These are phyloP conservation scores for Pipistrellus kuhlii DNA, from an alignment of 2,797 vertebrate genomes.

Conservation along the genomic window DNA sequence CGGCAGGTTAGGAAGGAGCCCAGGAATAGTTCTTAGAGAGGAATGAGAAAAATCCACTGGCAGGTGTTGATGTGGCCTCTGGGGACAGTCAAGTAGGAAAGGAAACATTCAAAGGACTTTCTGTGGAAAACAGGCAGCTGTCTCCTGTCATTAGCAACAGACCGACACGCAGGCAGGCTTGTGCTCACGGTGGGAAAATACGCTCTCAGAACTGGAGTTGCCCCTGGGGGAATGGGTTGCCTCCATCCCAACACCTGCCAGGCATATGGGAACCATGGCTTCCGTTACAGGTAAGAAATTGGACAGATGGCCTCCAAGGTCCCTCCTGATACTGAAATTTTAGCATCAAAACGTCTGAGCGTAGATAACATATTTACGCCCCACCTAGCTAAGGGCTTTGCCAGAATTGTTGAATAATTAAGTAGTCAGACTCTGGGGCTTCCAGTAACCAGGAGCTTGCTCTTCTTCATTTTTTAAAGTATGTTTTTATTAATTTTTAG, in stretches of 20 bases:
- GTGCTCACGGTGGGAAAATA: neutral
- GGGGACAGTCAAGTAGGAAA: neutral
- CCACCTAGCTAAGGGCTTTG: conserved; percentile 1
- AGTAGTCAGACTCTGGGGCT: neutral
- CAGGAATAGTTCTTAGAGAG: neutral
- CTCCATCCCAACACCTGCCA: neutral
- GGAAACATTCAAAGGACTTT: neutral
- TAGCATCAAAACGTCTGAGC: neutral
- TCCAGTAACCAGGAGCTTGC: neutral
- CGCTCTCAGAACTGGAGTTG: conserved; percentile 1
- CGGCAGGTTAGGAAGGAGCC: neutral
- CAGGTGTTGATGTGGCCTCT: neutral
- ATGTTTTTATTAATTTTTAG: too few species aligned
- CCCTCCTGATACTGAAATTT: conserved; percentile 8
- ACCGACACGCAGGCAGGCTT: neutral
- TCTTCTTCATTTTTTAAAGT: neutral
- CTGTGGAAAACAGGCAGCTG: neutral
- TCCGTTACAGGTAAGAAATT: neutral
- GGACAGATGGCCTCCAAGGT: neutral
- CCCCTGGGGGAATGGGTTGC: neutral
- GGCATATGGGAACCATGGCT: neutral
- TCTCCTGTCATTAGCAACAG: conserved; percentile 12
- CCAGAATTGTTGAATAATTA: neutral
- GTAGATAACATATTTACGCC: neutral
- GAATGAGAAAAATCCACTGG: neutral